Evolutionary conservation across 2,797 vertebrate genomes (phyloP).

Genomic region (Enteromius anoplus): DNA sequence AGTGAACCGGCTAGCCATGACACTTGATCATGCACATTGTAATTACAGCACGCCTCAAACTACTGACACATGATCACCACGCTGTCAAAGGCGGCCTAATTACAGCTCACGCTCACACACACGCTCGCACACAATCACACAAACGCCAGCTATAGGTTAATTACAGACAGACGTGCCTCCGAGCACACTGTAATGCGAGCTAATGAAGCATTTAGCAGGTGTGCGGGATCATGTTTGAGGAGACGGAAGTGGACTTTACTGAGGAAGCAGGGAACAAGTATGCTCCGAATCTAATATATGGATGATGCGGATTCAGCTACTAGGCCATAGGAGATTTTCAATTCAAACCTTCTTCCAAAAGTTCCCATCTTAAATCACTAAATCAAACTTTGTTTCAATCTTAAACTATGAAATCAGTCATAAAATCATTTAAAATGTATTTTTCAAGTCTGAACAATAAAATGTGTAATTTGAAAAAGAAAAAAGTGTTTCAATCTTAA

Average conservation of each 20-base stretch:
- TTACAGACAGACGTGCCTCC: slow-evolving; percentile 57
- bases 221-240: slow-evolving; percentile 58
- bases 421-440: not conserved
- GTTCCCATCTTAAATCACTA: not conserved
- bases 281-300: not conserved
- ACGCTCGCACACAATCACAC: slow-evolving; percentile 41
- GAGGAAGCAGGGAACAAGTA: not conserved
- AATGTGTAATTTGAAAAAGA: too few species aligned
- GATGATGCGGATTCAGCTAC: not conserved
- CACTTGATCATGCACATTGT: slow-evolving; percentile 56
- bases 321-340: not conserved
- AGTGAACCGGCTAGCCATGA: slow-evolving; percentile 41
- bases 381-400: not conserved
- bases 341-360: not conserved
- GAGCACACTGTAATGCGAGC: slow-evolving; percentile 53
- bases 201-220: slow-evolving; percentile 64
- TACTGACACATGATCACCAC: slow-evolving; percentile 64
- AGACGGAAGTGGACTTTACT: slow-evolving; percentile 33
- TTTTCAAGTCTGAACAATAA: not conserved
- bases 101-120: slow-evolving; percentile 56
- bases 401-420: not conserved
- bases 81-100: slow-evolving; percentile 59
- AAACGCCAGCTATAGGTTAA: slow-evolving; percentile 53
- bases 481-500: not conserved
- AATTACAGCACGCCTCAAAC: slow-evolving; percentile 60